These are phyloP conservation scores for Salvelinus fontinalis DNA, from an alignment of 2,113 vertebrate species.

Conservation along the genomic window DNA sequence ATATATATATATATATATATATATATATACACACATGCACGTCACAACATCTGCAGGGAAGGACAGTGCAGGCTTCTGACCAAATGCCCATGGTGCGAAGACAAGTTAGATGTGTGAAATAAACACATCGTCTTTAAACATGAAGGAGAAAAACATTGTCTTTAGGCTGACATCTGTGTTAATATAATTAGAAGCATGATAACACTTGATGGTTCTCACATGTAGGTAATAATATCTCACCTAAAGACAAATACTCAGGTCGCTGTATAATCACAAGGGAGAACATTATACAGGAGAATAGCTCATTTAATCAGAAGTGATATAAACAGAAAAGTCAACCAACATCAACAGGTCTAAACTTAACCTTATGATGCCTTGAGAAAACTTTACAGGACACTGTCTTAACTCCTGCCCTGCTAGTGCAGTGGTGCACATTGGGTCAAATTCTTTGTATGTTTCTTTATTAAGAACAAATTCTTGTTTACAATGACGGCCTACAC, in stretches of 20 bases:
- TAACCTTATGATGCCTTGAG: conserved; percentile 34
- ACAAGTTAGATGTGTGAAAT: conserved; percentile 44
- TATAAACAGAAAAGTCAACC: conserved; percentile 26
- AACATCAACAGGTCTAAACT: conserved; percentile 36
- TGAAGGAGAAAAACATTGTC: conserved; percentile 47
- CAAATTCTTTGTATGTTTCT: conserved; percentile 15
- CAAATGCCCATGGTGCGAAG: conserved; percentile 42
- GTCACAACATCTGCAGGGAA: conserved; percentile 19
- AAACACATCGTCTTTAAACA: conserved; percentile 53
- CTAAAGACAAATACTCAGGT: conserved; percentile 67
- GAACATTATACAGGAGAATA: conserved; percentile 62
- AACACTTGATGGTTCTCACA: conserved; percentile 62
- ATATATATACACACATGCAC: too few species aligned
- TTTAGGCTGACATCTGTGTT: conserved; percentile 57
- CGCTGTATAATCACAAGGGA: conserved; percentile 47
- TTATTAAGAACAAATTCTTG: background rate
- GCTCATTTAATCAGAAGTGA: conserved; percentile 47
- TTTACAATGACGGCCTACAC: background rate
- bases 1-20: too few species aligned
- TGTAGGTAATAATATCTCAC: conserved; percentile 70
- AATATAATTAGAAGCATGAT: conserved; percentile 67
- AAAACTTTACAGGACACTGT: conserved; percentile 3
- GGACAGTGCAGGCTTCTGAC: conserved; percentile 32
- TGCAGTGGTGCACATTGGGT: conserved; percentile 11
- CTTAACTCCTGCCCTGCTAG: conserved; percentile 13